phyloP scores from a whole-genome alignment of 2,888 invertebrate genomes.

The Drosophila formosana region DNA sequence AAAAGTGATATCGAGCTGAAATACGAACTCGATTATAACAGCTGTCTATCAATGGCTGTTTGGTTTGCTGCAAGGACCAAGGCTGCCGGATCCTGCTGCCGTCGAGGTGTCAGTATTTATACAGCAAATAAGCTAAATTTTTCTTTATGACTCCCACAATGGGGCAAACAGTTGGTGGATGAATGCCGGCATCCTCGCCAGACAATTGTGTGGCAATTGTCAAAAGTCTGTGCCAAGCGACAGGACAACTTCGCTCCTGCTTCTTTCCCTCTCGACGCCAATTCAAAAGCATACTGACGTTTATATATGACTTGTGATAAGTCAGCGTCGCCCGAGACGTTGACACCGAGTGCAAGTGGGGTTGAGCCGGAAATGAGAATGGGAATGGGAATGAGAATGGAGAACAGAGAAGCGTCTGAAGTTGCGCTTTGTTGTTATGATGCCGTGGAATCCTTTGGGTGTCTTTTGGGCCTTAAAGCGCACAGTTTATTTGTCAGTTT shows the following conservation, averaged over 20 bases:
- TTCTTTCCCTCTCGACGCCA: neutral
- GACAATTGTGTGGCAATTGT: conserved; percentile 83
- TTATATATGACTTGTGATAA: conserved; percentile 81
- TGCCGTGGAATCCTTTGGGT: conserved; percentile 68
- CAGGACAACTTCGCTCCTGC: conserved; percentile 19
- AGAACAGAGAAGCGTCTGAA: conserved; percentile 23
- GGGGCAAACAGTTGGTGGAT: conserved; percentile 46
- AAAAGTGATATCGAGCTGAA: conserved; percentile 13
- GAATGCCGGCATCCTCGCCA: conserved; percentile 58
- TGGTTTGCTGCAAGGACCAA: conserved; percentile 42
- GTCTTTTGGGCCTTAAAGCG: conserved; percentile 67
- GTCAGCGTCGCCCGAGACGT: conserved; percentile 64
- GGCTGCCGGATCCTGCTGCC: conserved; percentile 36
- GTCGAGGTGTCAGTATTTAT: conserved; percentile 75
- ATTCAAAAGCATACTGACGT: conserved; percentile 53
- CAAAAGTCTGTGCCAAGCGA: conserved; percentile 70
- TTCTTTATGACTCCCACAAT: conserved; percentile 72
- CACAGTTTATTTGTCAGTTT: conserved; percentile 80
- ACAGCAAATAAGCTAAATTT: conserved; percentile 76
- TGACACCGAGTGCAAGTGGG: conserved; percentile 62
- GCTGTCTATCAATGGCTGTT: conserved; percentile 40
- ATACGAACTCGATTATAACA: conserved; percentile 20
- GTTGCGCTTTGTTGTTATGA: conserved; percentile 67
- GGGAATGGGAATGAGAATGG: neutral
- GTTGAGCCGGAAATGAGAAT: conserved; percentile 17